Base-by-base conservation (phyloP, 2,888 invertebrate species). In the Leucania comma region DNA sequence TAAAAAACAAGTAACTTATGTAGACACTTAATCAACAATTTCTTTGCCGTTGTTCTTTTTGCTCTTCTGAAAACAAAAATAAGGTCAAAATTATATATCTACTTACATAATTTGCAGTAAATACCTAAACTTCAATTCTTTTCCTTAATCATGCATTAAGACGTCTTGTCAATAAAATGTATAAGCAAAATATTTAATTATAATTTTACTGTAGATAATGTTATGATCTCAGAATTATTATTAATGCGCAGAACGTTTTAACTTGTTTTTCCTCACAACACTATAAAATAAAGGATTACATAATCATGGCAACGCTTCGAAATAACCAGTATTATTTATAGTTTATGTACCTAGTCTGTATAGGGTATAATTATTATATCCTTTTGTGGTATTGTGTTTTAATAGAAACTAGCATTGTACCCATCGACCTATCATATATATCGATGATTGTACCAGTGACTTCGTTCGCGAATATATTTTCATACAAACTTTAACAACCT, bases 241-340 rank as follows among this genome's bases (percentile, higher is more conserved):
- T 24, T 26, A 50, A 51, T 0, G 14, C n/a, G 10, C 20, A 2
- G 3, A 50, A 42, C 24, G 12, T n/a, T 42, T 48, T 53, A 65
- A 14, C 73, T 14, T 48, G 51, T 38, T 74, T 62, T 79, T 79
- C 67, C 58, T 51, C 46, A 32, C 26, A n/a, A 51, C 50, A n/a
- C 20, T 14, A 14, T 32, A n/a, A 63, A 46, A 72, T 51, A 32
- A 24, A 10, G 46, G 6, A 58, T 71, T 63, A 63, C 50, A 51
- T 51, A 46, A 67, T 35, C 46, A 66, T 24, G 58, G 5, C 26
- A 38, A 59, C 38, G 51, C 14, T 26, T 57, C 3, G 32, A 46
- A 35, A 17, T 9, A 20, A 3, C 17, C 10, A 48, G 14, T 42
- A 57, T 74, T 56, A 48, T n/a, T 20, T 48, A 26, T 29, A 9